phyloP scores from a whole-genome alignment of 2,888 invertebrate genomes.

The Thymelicus sylvestris region DNA sequence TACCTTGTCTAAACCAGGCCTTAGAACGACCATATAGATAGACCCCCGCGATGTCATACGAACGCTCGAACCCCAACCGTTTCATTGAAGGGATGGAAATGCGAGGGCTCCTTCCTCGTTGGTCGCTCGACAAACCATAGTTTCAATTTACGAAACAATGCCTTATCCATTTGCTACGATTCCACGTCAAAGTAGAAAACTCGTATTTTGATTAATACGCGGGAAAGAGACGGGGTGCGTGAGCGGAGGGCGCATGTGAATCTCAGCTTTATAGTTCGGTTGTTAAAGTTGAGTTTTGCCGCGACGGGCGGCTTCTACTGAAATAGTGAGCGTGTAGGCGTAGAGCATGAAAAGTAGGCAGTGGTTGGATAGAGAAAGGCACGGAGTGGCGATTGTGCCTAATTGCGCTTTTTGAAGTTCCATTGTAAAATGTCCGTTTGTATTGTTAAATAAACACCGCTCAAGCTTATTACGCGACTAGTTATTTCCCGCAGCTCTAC shows the following conservation, averaged over 20 bases:
- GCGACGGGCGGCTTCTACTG: conserved; percentile 62
- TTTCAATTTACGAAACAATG: conserved; percentile 84
- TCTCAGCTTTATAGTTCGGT: conserved; percentile 55
- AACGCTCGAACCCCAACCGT: conserved; percentile 42
- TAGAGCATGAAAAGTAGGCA: conserved; percentile 83
- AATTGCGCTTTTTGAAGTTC: conserved; percentile 51
- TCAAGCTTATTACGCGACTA: conserved; percentile 38
- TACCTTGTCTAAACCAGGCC: conserved; percentile 76
- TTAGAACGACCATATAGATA: conserved; percentile 47
- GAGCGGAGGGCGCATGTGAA: conserved; percentile 46
- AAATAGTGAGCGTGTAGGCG: conserved; percentile 83
- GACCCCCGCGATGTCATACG: conserved; percentile 51
- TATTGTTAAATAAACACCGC: conserved; percentile 38
- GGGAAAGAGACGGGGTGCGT: conserved; percentile 81
- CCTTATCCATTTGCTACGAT: conserved; percentile 83
- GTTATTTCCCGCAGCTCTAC: conserved; percentile 29
- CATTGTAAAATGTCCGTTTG: conserved; percentile 43
- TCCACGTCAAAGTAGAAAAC: conserved; percentile 83
- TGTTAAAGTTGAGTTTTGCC: conserved; percentile 63
- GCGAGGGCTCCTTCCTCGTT: conserved; percentile 58
- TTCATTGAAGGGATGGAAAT: conserved; percentile 43
- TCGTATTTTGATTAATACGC: conserved; percentile 84
- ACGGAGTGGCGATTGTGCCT: conserved; percentile 72
- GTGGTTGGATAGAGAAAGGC: conserved; percentile 68
- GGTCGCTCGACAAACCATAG: conserved; percentile 72